These are phyloP conservation scores for Drosophila nigritarsus DNA, from an alignment of 2,888 invertebrate species.

Conservation along the genomic window DNA sequence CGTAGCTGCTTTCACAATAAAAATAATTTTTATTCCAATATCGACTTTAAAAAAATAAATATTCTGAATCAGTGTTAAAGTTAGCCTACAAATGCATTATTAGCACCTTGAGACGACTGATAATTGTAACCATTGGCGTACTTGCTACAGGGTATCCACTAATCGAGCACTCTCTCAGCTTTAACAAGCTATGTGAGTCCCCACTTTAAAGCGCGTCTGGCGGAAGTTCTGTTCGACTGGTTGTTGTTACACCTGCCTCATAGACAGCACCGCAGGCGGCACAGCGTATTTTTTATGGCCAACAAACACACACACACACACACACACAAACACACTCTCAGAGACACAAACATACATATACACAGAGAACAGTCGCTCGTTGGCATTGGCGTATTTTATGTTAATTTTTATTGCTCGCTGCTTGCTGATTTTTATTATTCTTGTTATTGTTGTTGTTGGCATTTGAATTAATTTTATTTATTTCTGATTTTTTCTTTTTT, in stretches of 20 bases:
- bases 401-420: slow-evolving; percentile 73
- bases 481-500: slow-evolving; percentile 47
- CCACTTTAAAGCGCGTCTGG: slow-evolving; percentile 12
- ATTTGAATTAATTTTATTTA: slow-evolving; percentile 77
- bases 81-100: neutral
- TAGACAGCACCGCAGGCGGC: slow-evolving; percentile 33
- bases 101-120: neutral
- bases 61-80: too few species aligned
- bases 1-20: neutral
- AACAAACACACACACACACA: slow-evolving; percentile 15
- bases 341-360: neutral
- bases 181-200: neutral
- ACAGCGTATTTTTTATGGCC: slow-evolving; percentile 50
- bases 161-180: neutral
- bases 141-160: slow-evolving; percentile 6
- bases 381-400: slow-evolving; percentile 69
- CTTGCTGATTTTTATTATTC: slow-evolving; percentile 64
- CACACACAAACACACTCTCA: neutral
- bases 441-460: slow-evolving; percentile 40
- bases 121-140: neutral
- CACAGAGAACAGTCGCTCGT: slow-evolving; percentile 24
- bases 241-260: slow-evolving; percentile 51
- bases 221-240: slow-evolving; percentile 20
- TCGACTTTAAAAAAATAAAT: neutral
- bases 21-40: neutral